A percentile compares a stretch with the other conserved stretches of the same genome.
phyloP scores from a whole-genome alignment of 2,113 vertebrate genomes.

The Emydura subglobosa region DNA sequence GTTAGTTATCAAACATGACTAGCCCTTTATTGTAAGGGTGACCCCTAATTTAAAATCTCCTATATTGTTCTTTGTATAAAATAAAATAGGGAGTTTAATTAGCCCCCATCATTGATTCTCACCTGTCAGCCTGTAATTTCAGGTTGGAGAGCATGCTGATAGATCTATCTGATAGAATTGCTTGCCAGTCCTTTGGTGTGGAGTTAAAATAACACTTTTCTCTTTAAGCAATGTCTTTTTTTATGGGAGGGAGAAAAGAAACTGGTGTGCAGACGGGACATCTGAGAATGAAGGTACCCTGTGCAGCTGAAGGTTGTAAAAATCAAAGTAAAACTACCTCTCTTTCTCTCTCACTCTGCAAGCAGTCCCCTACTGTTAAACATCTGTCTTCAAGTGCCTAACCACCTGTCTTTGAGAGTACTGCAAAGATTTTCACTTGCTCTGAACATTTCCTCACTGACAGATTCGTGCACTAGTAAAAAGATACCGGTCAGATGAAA shows the following conservation, averaged over 20 bases:
- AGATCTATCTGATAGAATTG: not conserved
- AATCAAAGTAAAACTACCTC: not conserved
- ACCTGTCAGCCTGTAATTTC: not conserved
- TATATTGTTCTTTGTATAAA: not conserved
- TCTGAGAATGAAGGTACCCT: not conserved
- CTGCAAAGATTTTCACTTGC: not conserved
- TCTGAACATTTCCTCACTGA: not conserved
- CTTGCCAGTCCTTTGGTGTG: not conserved
- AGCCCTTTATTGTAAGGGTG: not conserved
- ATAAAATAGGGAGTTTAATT: not conserved
- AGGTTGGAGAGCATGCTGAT: not conserved
- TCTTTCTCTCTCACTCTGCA: not conserved
- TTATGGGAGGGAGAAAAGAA: not conserved
- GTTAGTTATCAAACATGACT: not conserved
- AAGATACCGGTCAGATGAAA: not conserved
- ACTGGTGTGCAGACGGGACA: not conserved
- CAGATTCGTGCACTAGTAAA: not conserved
- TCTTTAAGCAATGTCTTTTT: not conserved
- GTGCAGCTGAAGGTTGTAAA: not conserved
- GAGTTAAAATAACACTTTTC: not conserved
- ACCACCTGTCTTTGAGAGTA: not conserved
- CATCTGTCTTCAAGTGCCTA: not conserved
- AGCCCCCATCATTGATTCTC: not conserved
- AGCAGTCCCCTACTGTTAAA: not conserved
- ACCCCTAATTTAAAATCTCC: not conserved